Evolutionary conservation across 2,797 vertebrate species (phyloP).

Genomic region (Steatocranus sp.): DNA sequence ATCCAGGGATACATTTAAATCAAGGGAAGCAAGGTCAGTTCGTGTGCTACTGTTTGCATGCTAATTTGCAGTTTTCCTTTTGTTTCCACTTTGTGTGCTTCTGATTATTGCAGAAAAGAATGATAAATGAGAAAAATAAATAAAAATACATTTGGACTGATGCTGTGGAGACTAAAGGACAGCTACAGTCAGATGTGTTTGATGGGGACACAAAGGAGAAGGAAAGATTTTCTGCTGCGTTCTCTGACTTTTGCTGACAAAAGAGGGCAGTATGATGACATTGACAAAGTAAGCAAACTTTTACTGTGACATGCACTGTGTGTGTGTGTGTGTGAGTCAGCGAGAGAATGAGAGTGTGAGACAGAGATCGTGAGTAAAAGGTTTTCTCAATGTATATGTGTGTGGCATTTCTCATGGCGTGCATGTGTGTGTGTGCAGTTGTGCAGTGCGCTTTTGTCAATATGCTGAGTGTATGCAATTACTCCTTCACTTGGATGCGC

Average conservation of each 20-base stretch:
- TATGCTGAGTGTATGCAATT: slow-evolving; percentile 20
- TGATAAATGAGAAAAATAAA: background rate
- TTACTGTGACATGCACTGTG: slow-evolving; percentile 26
- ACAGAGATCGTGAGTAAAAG: background rate
- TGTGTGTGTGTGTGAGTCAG: background rate
- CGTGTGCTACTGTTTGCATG: background rate
- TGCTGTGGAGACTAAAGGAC: slow-evolving; percentile 37
- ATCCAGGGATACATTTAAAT: slow-evolving; percentile 39
- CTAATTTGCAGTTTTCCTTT: background rate
- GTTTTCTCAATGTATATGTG: background rate
- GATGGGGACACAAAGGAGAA: background rate
- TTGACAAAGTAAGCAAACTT: slow-evolving; percentile 75
- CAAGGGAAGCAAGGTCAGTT: background rate
- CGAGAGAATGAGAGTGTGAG: background rate
- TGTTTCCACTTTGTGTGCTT: background rate
- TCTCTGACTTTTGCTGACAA: slow-evolving; percentile 71
- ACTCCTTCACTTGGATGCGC: slow-evolving; percentile 32
- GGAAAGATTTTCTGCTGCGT: background rate
- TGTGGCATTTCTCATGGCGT: slow-evolving; percentile 11
- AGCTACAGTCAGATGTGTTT: slow-evolving; percentile 8
- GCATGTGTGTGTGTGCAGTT: background rate
- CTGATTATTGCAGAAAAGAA: background rate
- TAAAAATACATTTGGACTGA: slow-evolving; percentile 20
- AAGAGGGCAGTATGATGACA: slow-evolving; percentile 82
- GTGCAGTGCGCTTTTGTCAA: background rate